These are phyloP conservation scores for Acleris holmiana DNA, from an alignment of 2,888 invertebrate genomes.

Conservation along the genomic window DNA sequence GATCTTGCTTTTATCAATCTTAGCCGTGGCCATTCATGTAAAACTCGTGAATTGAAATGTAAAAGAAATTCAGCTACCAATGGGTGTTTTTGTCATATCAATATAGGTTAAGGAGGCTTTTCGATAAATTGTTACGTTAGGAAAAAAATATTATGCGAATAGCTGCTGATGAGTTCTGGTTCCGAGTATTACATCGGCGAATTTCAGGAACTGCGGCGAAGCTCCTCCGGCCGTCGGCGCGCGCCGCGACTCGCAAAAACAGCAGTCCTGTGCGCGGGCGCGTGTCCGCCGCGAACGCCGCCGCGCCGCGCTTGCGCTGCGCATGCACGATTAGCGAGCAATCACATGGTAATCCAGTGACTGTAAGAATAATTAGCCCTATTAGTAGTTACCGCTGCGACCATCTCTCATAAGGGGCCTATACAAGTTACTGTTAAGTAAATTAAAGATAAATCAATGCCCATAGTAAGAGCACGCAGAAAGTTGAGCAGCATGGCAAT, in stretches of 20 bases:
- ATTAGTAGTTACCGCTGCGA: slow-evolving; percentile 1
- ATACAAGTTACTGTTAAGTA: slow-evolving; percentile 50
- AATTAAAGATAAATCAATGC: slow-evolving; percentile 71
- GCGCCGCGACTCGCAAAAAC: slow-evolving; percentile 79
- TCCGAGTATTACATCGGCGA: slow-evolving; percentile 71
- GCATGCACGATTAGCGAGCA: slow-evolving; percentile 44
- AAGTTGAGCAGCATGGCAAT: slow-evolving; percentile 70
- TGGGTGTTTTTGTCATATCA: not conserved
- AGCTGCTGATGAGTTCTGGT: slow-evolving; percentile 67
- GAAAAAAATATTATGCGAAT: slow-evolving; percentile 39
- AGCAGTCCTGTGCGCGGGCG: slow-evolving; percentile 65
- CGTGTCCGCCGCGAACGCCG: slow-evolving; percentile 42
- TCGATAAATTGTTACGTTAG: not conserved
- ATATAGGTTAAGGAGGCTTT: not conserved
- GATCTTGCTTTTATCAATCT: slow-evolving; percentile 49
- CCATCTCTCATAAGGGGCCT: slow-evolving; percentile 13
- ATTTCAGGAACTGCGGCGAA: slow-evolving; percentile 67
- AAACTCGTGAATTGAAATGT: slow-evolving; percentile 40
- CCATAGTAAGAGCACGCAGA: slow-evolving; percentile 62
- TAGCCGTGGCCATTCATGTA: slow-evolving; percentile 56
- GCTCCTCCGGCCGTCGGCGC: slow-evolving; percentile 58
- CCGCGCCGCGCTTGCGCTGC: slow-evolving; percentile 38
- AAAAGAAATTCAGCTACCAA: slow-evolving; percentile 7
- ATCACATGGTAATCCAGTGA: slow-evolving; percentile 27
- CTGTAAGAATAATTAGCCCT: slow-evolving; percentile 25